These are phyloP conservation scores for Seladonia tumulorum DNA, from an alignment of 2,888 invertebrate species.

Conservation along the genomic window DNA sequence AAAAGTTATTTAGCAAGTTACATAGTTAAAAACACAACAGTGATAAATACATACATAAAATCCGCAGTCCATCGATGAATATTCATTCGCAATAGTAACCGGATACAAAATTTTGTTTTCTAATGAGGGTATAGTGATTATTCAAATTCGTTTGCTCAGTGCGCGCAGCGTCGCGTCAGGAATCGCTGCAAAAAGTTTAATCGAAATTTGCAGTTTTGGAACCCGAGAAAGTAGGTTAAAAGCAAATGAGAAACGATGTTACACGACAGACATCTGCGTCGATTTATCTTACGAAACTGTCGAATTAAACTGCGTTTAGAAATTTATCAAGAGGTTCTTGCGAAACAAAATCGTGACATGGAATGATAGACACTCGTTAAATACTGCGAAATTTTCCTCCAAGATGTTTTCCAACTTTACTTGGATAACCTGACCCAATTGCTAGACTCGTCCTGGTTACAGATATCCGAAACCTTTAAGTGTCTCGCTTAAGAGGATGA, in stretches of 20 bases:
- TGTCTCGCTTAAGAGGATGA: slow-evolving; percentile 3
- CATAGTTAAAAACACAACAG: neutral
- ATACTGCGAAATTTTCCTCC: neutral
- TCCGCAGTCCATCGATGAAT: neutral
- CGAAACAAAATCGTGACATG: slow-evolving; percentile 1
- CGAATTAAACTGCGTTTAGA: neutral
- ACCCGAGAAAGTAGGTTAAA: neutral
- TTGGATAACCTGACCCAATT: slow-evolving; percentile 3
- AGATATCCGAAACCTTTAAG: slow-evolving; percentile 4
- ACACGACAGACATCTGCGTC: neutral
- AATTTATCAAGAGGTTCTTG: slow-evolving; percentile 10
- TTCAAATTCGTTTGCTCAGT: neutral
- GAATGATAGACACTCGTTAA: slow-evolving; percentile 9
- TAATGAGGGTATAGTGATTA: neutral
- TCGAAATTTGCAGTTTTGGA: neutral
- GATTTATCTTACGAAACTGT: slow-evolving; percentile 8
- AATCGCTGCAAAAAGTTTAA: neutral
- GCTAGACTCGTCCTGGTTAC: slow-evolving; percentile 9
- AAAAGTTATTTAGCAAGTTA: neutral
- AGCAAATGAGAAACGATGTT: neutral
- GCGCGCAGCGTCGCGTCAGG: neutral
- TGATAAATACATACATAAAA: no score
- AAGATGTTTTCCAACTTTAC: neutral
- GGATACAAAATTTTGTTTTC: neutral
- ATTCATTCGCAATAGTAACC: neutral